A percentile compares a stretch with the other conserved stretches of the same genome.
These are phyloP conservation scores for Aphelinus certus DNA, from an alignment of 1,140 invertebrate genomes.

Conservation along the genomic window DNA sequence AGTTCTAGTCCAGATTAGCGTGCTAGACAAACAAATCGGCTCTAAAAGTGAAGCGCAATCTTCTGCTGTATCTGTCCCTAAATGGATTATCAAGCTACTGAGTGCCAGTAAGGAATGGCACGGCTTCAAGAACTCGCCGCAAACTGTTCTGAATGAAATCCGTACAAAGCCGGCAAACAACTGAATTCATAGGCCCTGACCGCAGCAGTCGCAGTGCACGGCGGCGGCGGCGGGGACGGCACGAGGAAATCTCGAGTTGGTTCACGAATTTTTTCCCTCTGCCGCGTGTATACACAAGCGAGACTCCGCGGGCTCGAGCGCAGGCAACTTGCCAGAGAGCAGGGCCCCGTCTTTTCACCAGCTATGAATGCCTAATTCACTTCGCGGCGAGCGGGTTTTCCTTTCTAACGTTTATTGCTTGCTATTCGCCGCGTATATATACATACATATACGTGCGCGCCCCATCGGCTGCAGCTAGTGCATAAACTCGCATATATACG, in stretches of 20 bases:
- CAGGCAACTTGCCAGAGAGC: conserved; percentile 22
- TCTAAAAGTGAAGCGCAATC: no score
- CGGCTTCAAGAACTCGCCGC: no score
- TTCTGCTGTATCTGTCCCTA: no score
- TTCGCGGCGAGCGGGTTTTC: conserved; percentile 1
- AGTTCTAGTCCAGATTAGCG: no score
- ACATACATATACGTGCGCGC: no score
- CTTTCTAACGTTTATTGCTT: conserved; percentile 12
- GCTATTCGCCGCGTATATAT: not conserved
- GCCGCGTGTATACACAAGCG: no score
- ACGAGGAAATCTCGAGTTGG: conserved; percentile 8
- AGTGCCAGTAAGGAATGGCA: no score
- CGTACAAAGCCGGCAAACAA: not conserved
- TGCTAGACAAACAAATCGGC: no score
- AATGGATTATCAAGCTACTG: no score
- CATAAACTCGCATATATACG: not conserved
- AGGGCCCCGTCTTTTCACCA: not conserved
- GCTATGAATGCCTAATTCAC: conserved; percentile 29
- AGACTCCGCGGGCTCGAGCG: not conserved
- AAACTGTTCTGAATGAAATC: not conserved
- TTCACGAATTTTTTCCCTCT: not conserved
- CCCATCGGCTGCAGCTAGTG: no score
- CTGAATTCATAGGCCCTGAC: not conserved
- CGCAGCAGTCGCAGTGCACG: not conserved
- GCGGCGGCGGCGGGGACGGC: no score